A percentile compares a stretch with the other conserved stretches of the same genome.
Conservation (phyloP, 2,888 invertebrate genomes). For the Dendrolimus houi region DNA sequence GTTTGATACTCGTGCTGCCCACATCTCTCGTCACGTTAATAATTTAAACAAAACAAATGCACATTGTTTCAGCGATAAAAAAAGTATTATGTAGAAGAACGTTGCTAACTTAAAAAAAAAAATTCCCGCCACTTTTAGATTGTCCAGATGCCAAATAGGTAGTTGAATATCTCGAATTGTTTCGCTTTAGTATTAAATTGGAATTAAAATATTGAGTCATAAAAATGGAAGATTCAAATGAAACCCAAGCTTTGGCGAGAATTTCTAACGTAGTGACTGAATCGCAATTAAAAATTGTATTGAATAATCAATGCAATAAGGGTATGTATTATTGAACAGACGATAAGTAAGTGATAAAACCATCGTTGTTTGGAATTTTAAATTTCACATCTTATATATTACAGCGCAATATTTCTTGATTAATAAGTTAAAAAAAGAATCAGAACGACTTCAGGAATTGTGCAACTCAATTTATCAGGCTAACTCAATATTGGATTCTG, state of each 20-base stretch:
- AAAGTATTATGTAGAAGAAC: no score
- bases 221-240: slow-evolving; percentile 40
- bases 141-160: no score
- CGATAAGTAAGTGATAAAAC: no score
- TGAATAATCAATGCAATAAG: slow-evolving; percentile 50
- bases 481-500: slow-evolving; percentile 45
- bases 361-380: no score
- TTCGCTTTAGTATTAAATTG: no score
- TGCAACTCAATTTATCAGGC: slow-evolving; percentile 35
- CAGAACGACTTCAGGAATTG: slow-evolving; percentile 36
- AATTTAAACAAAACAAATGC: no score
- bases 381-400: slow-evolving; percentile 6
- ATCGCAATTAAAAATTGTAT: slow-evolving; percentile 41
- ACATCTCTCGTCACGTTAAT: no score
- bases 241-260: slow-evolving; percentile 38
- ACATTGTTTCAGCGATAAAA: no score
- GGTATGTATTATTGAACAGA: slow-evolving; percentile 26
- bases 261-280: slow-evolving; percentile 47
- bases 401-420: slow-evolving; percentile 47
- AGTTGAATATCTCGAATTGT: no score
- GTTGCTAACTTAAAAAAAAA: no score
- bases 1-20: no score
- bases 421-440: slow-evolving; percentile 42
- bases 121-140: no score
- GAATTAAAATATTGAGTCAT: not conserved